Percentiles rank a stretch among this genome's conserved stretches.
Conservation (phyloP, 1,140 invertebrate species). For the Lycorma delicatula region DNA sequence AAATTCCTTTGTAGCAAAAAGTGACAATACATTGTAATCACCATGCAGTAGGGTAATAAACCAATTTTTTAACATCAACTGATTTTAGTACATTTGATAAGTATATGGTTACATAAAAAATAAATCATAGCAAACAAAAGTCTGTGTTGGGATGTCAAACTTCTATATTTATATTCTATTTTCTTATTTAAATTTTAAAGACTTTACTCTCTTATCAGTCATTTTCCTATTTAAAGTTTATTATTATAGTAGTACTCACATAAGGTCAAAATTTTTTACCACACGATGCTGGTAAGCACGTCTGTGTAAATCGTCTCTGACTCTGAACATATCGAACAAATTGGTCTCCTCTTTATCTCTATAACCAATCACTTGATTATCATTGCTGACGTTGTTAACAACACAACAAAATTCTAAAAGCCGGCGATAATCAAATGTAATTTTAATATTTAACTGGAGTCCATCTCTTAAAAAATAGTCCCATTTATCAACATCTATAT, state of each 20-base stretch:
- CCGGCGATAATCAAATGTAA: conserved; percentile 25
- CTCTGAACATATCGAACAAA: conserved; percentile 27
- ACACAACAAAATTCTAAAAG: conserved; percentile 23
- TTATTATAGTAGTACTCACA: conserved; percentile 24
- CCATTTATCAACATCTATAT: conserved; percentile 64
- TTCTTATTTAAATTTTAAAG: too few relatives aligned
- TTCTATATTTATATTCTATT: too few relatives aligned
- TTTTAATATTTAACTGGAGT: conserved; percentile 25
- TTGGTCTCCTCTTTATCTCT: conserved; percentile 23
- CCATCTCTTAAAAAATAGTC: conserved; percentile 58
- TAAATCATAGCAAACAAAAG: too few relatives aligned
- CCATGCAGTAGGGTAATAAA: too few relatives aligned
- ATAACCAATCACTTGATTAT: conserved; percentile 18
- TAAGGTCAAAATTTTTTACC: conserved; percentile 25
- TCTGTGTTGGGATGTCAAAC: too few relatives aligned
- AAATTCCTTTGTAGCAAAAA: too few relatives aligned
- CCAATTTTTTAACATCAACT: too few relatives aligned
- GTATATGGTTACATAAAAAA: too few relatives aligned
- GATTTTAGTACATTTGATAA: too few relatives aligned
- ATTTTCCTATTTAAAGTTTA: too few relatives aligned
- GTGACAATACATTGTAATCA: too few relatives aligned
- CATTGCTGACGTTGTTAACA: conserved; percentile 6
- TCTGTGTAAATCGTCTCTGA: conserved; percentile 24
- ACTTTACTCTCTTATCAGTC: too few relatives aligned
- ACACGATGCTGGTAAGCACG: conserved; percentile 27